Evolutionary conservation across 2,888 invertebrate species (phyloP), one percentile per base, ranked within the genome.

Genomic region (Eupithecia insigniata): DNA sequence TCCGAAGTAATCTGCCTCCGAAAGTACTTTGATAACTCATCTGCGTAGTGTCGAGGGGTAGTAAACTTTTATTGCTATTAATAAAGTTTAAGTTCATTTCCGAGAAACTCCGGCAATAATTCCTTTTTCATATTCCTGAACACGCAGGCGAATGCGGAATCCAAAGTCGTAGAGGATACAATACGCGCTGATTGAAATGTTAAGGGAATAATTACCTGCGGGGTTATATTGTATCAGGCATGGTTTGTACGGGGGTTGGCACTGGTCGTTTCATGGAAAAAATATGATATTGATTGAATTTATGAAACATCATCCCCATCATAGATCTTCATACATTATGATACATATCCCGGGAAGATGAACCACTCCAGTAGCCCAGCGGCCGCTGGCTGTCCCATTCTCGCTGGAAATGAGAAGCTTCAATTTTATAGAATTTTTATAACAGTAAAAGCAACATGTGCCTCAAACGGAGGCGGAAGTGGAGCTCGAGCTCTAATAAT

Each of bases 51-150:
- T 72, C 70, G 66, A 65, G 65, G 61, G 67, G 72, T 74, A 78
- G 70, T 79, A 78, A 80, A 79, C 71, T 83, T 83, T 83, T 82
- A 82, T 82, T 82, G 77, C 75, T 74, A 76, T 76, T 81, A 82
- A 83, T 83, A 83, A 83, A 83, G 81, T 80, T 82, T 70, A 82
- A 82, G 79, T 80, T 77, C 73, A 69, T 76, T 67, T 71, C 74
- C 70, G 71, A 79, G 76, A 71, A 78, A 76, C 78, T 77, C 71
- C 74, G 76, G 71, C 72, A 79, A 81, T 87, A 86, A 87, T 86
- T 86, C 85, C 79, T 83, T 84, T 85, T 86, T 86, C 86, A 87
- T 87, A 86, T 87, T 88, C 85, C 65, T 77, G 72, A 80, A 80
- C 86, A 87, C 87, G 86, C 85, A 82, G 84, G 73, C 69, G 76